Percentiles rank a stretch among this genome's conserved stretches.
Conservation (phyloP, 1,140 invertebrate species). For the Monochamus saltuarius region DNA sequence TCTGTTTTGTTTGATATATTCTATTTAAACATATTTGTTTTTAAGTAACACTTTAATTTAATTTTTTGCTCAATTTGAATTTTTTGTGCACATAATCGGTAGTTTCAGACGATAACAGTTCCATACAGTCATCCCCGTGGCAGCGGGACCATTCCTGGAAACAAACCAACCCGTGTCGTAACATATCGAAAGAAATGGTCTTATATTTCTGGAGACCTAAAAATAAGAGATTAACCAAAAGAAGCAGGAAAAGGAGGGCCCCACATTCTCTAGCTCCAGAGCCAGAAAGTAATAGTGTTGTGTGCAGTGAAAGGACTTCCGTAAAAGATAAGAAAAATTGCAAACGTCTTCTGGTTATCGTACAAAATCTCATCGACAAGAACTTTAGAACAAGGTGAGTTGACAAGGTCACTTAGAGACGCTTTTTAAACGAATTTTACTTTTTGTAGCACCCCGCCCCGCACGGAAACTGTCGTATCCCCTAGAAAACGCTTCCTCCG, state of each 20-base stretch:
- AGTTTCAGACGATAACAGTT: constrained; percentile 87
- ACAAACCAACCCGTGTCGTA: constrained; percentile 70
- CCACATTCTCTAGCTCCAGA: constrained; percentile 36
- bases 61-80: too few relatives aligned
- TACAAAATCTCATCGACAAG: constrained; percentile 56
- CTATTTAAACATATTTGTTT: too few relatives aligned
- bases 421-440: too few relatives aligned
- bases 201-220: constrained; percentile 69
- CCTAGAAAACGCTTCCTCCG: constrained; percentile 63
- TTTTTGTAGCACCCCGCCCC: constrained; percentile 47
- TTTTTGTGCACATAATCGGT: constrained; percentile 15
- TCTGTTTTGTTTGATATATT: too few relatives aligned
- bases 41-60: too few relatives aligned
- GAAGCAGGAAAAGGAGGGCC: constrained; percentile 51
- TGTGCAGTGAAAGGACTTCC: constrained; percentile 39
- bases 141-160: constrained; percentile 86
- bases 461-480: constrained; percentile 53
- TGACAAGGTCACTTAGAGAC: too few relatives aligned
- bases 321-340: constrained; percentile 24
- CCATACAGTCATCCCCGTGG: constrained; percentile 84
- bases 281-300: constrained; percentile 58
- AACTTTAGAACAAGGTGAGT: constrained; percentile 28
- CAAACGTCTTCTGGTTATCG: constrained; percentile 46
- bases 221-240: constrained; percentile 42
- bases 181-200: constrained; percentile 70